A percentile compares a stretch with the other conserved stretches of the same genome.
Conservation (phyloP, 1,140 invertebrate genomes). For the Uloborus diversus region DNA sequence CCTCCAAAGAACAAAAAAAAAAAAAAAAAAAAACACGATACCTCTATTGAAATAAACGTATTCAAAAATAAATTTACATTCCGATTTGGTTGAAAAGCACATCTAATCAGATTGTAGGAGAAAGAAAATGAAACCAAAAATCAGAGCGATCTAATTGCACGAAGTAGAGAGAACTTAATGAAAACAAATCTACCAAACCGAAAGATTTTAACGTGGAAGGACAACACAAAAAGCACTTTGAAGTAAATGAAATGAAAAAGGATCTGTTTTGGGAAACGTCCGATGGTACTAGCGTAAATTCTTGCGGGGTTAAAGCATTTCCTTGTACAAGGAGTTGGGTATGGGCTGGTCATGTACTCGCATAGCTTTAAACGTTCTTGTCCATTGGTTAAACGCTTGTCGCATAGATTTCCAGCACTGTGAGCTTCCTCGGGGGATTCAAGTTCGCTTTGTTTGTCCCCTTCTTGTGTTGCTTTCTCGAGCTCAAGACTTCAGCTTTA, state of each 20-base stretch:
- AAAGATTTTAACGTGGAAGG: slow-evolving; percentile 47
- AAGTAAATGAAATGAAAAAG: slow-evolving; percentile 53
- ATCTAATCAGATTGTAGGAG: too few species aligned
- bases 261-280: slow-evolving; percentile 27
- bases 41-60: too few species aligned
- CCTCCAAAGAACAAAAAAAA: slow-evolving; percentile 14
- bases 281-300: slow-evolving; percentile 24
- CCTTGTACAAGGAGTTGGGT: slow-evolving; percentile 52
- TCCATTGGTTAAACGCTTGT: slow-evolving; percentile 54
- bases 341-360: slow-evolving; percentile 47
- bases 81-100: too few species aligned
- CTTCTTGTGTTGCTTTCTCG: slow-evolving; percentile 20
- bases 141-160: not conserved
- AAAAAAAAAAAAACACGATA: slow-evolving; percentile 11
- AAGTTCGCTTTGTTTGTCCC: slow-evolving; percentile 36
- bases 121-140: too few species aligned
- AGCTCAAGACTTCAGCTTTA: slow-evolving; percentile 29
- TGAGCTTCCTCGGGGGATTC: not conserved
- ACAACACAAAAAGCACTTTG: slow-evolving; percentile 43
- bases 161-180: slow-evolving; percentile 25
- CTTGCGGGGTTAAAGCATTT: slow-evolving; percentile 54
- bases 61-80: too few species aligned
- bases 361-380: slow-evolving; percentile 44
- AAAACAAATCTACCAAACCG: slow-evolving; percentile 53
- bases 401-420: slow-evolving; percentile 32